A percentile compares a stretch with the other conserved stretches of the same genome.
Evolutionary conservation across 2,113 vertebrate species (phyloP).

Genomic region (Hypanus sabinus): DNA sequence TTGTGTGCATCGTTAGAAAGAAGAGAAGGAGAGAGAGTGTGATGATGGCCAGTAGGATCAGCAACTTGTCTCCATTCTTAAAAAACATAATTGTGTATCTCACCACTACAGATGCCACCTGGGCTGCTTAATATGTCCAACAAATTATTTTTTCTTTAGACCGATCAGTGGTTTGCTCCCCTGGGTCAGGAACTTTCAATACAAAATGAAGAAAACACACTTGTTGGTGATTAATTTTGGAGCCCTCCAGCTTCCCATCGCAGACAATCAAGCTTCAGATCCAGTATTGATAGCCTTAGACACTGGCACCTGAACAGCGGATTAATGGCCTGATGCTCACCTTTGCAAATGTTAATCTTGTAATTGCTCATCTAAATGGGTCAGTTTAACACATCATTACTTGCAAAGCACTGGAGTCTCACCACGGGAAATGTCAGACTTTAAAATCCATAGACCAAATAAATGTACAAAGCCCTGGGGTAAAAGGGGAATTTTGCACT

Average conservation of each 20-base stretch:
- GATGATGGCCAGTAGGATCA: no score
- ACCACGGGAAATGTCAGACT: background rate
- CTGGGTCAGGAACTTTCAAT: background rate
- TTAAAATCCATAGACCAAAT: background rate
- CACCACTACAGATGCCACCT: no score
- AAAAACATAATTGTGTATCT: no score
- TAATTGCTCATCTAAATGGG: background rate
- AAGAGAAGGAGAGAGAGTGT: no score
- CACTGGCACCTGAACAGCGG: background rate
- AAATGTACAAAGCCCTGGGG: background rate
- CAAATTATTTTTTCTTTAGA: no score
- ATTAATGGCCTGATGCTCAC: background rate
- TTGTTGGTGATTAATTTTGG: background rate
- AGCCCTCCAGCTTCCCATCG: background rate
- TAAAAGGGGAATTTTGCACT: background rate
- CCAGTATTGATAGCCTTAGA: background rate
- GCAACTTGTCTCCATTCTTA: no score
- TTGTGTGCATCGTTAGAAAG: no score
- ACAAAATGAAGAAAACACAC: background rate
- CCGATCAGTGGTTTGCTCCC: no score
- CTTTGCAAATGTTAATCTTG: slow-evolving; percentile 10
- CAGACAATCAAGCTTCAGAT: no score
- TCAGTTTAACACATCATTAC: slow-evolving; percentile 21
- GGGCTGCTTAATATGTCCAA: no score
- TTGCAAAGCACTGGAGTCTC: background rate